phyloP scores from a whole-genome alignment of 2,113 vertebrate species.

The Sardina pilchardus region DNA sequence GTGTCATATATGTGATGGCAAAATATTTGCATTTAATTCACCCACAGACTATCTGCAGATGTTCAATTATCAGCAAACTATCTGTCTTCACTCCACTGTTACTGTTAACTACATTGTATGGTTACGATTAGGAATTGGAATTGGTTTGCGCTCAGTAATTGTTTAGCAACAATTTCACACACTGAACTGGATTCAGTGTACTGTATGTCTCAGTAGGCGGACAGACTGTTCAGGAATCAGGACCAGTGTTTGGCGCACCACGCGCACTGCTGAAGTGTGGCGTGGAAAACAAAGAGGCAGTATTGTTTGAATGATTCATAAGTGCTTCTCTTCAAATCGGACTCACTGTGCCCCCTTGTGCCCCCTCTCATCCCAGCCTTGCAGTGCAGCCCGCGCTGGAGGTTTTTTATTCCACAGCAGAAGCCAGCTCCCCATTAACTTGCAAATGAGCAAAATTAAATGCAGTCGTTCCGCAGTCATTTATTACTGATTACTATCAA shows the following conservation, averaged over 20 bases:
- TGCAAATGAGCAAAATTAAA: background rate
- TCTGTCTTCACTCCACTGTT: too few species aligned
- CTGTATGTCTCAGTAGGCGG: too few species aligned
- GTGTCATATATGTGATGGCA: background rate
- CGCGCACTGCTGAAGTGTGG: background rate
- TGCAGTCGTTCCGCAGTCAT: background rate
- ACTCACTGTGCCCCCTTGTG: conserved; percentile 1
- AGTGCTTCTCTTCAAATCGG: background rate
- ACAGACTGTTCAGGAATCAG: too few species aligned
- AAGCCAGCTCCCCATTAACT: too few species aligned
- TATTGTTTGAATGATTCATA: background rate
- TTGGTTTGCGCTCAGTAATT: too few species aligned
- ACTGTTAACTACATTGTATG: too few species aligned
- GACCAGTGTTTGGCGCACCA: too few species aligned
- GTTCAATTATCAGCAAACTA: too few species aligned
- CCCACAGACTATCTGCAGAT: too few species aligned
- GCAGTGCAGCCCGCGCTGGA: background rate
- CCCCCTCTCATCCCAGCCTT: background rate
- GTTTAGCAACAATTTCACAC: too few species aligned
- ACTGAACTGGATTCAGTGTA: too few species aligned
- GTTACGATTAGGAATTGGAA: too few species aligned
- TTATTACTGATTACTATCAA: background rate
- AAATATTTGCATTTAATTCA: background rate
- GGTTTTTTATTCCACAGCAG: background rate
- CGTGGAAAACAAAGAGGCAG: background rate